phyloP scores from a whole-genome alignment of 2,797 vertebrate species.

The Pipistrellus pipistrellus region DNA sequence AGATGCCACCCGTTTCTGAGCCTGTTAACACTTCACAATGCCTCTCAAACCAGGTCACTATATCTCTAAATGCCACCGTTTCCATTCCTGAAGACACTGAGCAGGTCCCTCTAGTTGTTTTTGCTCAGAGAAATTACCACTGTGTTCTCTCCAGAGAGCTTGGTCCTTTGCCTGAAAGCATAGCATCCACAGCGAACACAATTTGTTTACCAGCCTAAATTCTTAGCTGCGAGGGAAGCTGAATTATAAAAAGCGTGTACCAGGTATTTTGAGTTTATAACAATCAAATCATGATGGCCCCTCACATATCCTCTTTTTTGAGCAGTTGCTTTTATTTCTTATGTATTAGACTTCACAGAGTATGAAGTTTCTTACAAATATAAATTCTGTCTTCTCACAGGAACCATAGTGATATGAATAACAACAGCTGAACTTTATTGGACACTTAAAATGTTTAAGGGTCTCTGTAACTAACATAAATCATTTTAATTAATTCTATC shows the following conservation, averaged over 20 bases:
- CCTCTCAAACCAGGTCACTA: not conserved
- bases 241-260: not conserved
- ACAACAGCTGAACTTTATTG: not conserved
- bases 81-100: not conserved
- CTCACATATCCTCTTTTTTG: not conserved
- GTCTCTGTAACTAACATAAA: not conserved
- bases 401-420: not conserved
- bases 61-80: not conserved
- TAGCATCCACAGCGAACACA: not conserved
- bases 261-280: not conserved
- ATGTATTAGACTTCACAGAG: not conserved
- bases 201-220: not conserved
- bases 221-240: not conserved
- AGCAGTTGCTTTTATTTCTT: not conserved
- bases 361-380: not conserved
- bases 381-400: not conserved
- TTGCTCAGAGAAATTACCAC: not conserved
- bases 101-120: not conserved
- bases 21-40: not conserved
- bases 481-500: slow-evolving; percentile 32
- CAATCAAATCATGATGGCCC: not conserved
- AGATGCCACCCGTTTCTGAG: not conserved
- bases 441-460: not conserved
- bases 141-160: not conserved
- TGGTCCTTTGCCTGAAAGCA: not conserved